Evolutionary conservation across 1,140 invertebrate genomes (phyloP), one percentile per base, ranked within the genome.

Genomic region (Chelonus insularis): DNA sequence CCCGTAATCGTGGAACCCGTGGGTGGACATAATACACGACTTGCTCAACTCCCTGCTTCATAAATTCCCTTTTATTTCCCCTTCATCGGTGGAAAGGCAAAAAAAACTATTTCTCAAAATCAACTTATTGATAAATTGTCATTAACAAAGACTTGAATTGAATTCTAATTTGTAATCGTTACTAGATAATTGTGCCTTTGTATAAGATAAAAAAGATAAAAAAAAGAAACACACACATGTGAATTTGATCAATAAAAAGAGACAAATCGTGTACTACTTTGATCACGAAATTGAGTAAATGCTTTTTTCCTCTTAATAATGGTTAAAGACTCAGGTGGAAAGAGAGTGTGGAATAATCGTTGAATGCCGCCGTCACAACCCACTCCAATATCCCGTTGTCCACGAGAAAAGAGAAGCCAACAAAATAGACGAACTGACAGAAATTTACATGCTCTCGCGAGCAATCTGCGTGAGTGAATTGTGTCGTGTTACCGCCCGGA

Each of bases 391-490:
- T 43, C 16, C 16, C 12, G 29, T 12, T 25, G 52, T 37, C 34
- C 52, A 41, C 52, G 56, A 56, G 21, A 55, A 55, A 55, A 48
- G 29, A 56, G 62, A 63, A 51, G 51, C 72, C 68, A 71, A 74
- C 72, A 74, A 77, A 77, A 78, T 76, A 73, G 75, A 78, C 73
- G 68, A 71, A 78, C 75, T 75, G 75, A 76, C 73, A 77, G 72
- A 72, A 80, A 78, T 80, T 80, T 77, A 77, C 74, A 78, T 74
- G 70, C 72, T 76, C 69, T 71, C 73, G 71, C 72, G 76, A 72
- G 74, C 76, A 80, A 77, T 80, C 76, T 80, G 76, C 75, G 78
- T 80, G 75, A 80, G 77, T 78, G 76, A 79, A 80, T 79, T 77
- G 77, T 78, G 77, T 78, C 76, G 76, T 78, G 78, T 80, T 78